These are phyloP conservation scores for Coenonympha arcania DNA, from an alignment of 2,888 invertebrate genomes.

Conservation along the genomic window DNA sequence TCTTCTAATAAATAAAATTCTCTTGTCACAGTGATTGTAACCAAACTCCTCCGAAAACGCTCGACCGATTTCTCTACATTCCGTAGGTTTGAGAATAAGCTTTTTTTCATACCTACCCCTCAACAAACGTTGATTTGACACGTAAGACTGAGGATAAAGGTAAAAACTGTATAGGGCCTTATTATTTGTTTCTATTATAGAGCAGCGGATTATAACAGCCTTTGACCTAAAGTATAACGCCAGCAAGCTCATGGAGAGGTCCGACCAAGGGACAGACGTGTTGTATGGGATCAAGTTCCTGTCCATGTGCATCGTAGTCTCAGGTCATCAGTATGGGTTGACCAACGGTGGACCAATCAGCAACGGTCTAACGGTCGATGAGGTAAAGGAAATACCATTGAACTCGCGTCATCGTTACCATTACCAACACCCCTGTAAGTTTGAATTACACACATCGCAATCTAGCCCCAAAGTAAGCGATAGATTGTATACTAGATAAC, in stretches of 20 bases:
- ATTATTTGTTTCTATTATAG: slow-evolving; percentile 34
- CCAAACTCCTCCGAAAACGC: too few relatives aligned
- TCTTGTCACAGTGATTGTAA: too few relatives aligned
- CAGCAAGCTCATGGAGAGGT: slow-evolving; percentile 45
- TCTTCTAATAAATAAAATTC: too few relatives aligned
- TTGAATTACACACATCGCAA: too few relatives aligned
- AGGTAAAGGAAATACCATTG: slow-evolving; percentile 36
- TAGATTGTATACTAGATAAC: too few relatives aligned
- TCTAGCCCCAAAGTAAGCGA: too few relatives aligned
- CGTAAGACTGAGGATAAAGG: too few relatives aligned
- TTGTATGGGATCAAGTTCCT: slow-evolving; percentile 75
- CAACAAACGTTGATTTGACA: too few relatives aligned
- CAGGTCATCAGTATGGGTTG: slow-evolving; percentile 73
- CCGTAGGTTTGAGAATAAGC: too few relatives aligned
- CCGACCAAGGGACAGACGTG: slow-evolving; percentile 57
- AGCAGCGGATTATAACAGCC: slow-evolving; percentile 37
- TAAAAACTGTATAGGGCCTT: too few relatives aligned
- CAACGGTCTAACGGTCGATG: slow-evolving; percentile 71
- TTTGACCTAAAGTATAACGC: slow-evolving; percentile 58
- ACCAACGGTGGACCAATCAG: slow-evolving; percentile 70
- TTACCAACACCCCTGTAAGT: neutral
- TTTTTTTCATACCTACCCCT: too few relatives aligned
- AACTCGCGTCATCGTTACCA: neutral
- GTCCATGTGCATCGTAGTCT: slow-evolving; percentile 71
- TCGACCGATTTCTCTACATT: too few relatives aligned